Conservation (phyloP, 2,797 vertebrate genomes). For the Sebastes vulpes region DNA sequence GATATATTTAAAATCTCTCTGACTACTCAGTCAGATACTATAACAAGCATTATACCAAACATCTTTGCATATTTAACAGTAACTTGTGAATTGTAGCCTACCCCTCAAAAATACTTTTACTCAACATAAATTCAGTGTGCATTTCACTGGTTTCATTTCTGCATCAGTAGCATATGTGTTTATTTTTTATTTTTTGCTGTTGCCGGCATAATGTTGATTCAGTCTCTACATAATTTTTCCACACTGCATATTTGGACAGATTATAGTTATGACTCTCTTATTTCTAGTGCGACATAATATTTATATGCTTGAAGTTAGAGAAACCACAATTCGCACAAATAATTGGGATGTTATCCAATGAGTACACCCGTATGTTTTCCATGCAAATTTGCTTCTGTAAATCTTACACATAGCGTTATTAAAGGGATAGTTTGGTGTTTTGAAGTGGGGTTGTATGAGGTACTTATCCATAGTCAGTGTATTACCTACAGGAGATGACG, state of each 20-base stretch:
- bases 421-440: not conserved
- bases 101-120: not conserved
- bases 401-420: not conserved
- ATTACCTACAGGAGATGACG: no score
- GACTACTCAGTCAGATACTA: not conserved
- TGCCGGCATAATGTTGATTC: constrained; percentile 26
- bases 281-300: constrained; percentile 8
- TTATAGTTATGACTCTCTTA: constrained; percentile 3
- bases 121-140: constrained; percentile 10
- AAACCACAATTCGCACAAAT: constrained; percentile 4
- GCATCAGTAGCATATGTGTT: not conserved
- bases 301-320: constrained; percentile 7
- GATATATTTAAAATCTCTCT: constrained; percentile 22
- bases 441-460: not conserved
- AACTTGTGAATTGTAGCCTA: not conserved
- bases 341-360: not conserved
- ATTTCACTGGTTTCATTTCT: constrained; percentile 18
- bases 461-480: not conserved
- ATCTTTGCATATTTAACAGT: constrained; percentile 7
- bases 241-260: constrained; percentile 3
- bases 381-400: not conserved
- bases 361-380: constrained; percentile 1
- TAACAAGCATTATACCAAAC: not conserved
- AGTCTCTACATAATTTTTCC: not conserved
- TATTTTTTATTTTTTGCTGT: not conserved